These are phyloP conservation scores for Strongylocentrotus purpuratus DNA, from an alignment of 35 echinoderm and acorn worm genomes.

Conservation along the genomic window DNA sequence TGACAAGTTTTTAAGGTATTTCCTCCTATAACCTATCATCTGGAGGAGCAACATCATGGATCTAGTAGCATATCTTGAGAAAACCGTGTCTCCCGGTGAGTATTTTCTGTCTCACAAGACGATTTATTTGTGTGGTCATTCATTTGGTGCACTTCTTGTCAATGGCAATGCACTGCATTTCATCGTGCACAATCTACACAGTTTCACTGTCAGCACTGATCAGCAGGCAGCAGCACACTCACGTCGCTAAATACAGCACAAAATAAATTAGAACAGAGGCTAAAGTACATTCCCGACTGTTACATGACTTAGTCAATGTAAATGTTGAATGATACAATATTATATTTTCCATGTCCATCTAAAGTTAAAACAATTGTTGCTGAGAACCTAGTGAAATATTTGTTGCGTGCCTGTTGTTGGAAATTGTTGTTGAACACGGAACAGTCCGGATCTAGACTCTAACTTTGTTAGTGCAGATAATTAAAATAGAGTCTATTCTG, in stretches of 20 bases:
- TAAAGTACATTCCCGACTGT: background rate
- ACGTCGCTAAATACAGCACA: background rate
- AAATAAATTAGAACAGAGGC: background rate
- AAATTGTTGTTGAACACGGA: too few species aligned
- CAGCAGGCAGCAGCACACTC: background rate
- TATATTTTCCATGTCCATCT: too few species aligned
- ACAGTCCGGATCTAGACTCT: too few species aligned
- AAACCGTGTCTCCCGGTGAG: slow-evolving; percentile 34
- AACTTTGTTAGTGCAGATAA: too few species aligned
- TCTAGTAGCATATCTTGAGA: background rate
- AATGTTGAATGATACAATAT: too few species aligned
- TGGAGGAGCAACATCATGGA: slow-evolving; percentile 14
- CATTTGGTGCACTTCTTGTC: background rate
- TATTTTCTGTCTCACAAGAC: background rate
- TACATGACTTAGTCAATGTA: too few species aligned
- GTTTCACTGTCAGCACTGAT: background rate
- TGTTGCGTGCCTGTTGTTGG: too few species aligned
- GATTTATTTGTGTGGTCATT: background rate
- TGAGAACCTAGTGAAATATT: too few species aligned
- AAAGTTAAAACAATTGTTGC: too few species aligned
- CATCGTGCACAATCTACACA: background rate
- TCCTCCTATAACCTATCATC: background rate
- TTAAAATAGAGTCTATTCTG: too few species aligned
- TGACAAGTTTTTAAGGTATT: slow-evolving; percentile 1
- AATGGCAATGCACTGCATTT: background rate